phyloP scores from a whole-genome alignment of 2,888 invertebrate species.

The Andrena hattorfiana region DNA sequence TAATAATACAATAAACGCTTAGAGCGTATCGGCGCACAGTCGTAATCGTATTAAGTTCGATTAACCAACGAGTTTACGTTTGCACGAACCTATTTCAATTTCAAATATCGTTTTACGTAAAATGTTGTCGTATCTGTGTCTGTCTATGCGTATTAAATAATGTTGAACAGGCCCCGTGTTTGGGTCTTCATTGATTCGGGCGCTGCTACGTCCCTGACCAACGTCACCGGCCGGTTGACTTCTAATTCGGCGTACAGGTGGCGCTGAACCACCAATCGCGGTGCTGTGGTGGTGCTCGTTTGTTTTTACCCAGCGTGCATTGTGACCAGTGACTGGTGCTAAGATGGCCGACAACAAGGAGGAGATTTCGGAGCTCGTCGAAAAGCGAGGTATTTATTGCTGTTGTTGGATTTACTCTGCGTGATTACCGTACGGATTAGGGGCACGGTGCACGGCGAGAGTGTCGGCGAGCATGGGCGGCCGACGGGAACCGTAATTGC shows the following conservation, averaged over 20 bases:
- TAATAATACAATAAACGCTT: background rate
- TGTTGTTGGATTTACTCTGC: constrained; percentile 50
- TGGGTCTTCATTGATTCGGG: background rate
- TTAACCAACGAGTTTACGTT: background rate
- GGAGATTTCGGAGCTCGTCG: constrained; percentile 84
- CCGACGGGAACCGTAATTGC: constrained; percentile 64
- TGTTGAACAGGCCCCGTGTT: background rate
- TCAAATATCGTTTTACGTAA: background rate
- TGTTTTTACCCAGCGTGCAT: constrained; percentile 84
- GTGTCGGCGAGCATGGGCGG: constrained; percentile 1
- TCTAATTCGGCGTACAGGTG: constrained; percentile 56
- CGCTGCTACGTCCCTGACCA: constrained; percentile 58
- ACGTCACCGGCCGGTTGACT: constrained; percentile 67
- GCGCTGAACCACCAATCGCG: constrained; percentile 53
- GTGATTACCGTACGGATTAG: constrained; percentile 53
- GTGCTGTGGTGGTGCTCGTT: constrained; percentile 73
- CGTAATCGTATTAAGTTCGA: background rate
- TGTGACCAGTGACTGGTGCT: constrained; percentile 84
- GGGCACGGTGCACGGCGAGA: constrained; percentile 17
- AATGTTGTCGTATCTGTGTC: background rate
- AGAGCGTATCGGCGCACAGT: background rate
- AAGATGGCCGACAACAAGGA: constrained; percentile 85
- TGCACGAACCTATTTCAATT: background rate
- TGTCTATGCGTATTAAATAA: background rate
- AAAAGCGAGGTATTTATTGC: constrained; percentile 83